phyloP scores from a whole-genome alignment of 2,113 vertebrate species.

The Heteronetta atricapilla region DNA sequence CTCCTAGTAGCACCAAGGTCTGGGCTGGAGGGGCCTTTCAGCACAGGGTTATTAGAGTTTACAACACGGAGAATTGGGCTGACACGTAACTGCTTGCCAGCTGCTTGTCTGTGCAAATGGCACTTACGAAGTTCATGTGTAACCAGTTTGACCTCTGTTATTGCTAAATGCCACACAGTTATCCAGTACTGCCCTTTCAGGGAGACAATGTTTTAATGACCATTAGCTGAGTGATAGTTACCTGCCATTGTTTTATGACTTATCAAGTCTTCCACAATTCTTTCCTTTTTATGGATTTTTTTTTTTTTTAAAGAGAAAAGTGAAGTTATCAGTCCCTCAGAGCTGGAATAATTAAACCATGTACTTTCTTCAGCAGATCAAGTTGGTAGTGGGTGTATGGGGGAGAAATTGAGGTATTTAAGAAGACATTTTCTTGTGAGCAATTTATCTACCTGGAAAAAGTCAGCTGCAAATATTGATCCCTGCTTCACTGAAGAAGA shows the following conservation, averaged over 20 bases:
- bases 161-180: background rate
- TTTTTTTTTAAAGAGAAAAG: background rate
- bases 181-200: background rate
- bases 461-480: slow-evolving; percentile 9
- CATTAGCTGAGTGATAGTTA: background rate
- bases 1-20: background rate
- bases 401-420: slow-evolving; percentile 12
- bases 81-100: background rate
- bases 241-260: background rate
- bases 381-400: slow-evolving; percentile 1
- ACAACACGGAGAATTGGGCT: rapidly evolving
- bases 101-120: background rate
- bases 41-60: background rate
- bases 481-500: background rate
- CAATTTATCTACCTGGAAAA: slow-evolving; percentile 21
- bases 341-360: slow-evolving; percentile 16
- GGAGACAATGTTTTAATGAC: background rate
- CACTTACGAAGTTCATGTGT: background rate
- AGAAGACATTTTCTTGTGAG: background rate
- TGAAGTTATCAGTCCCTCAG: background rate
- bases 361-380: slow-evolving; percentile 13
- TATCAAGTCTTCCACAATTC: background rate
- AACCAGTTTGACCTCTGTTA: background rate
- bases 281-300: background rate
- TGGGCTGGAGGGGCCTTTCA: background rate